phyloP scores from a whole-genome alignment of 1,140 invertebrate species.

The Aphidius ervi region DNA sequence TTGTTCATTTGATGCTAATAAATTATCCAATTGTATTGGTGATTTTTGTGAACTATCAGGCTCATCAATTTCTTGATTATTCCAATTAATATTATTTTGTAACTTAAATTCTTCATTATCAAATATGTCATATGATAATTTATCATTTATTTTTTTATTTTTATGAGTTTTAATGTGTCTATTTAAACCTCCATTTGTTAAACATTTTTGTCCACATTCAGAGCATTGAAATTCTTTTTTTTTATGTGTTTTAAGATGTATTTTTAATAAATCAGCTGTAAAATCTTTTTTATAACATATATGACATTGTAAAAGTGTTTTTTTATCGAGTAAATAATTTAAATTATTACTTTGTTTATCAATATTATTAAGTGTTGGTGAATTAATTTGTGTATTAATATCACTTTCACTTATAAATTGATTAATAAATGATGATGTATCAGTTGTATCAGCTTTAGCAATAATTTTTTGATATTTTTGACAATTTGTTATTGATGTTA shows the following conservation, averaged over 20 bases:
- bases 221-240: slow-evolving; percentile 46
- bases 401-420: neutral
- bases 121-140: slow-evolving; percentile 18
- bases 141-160: slow-evolving; percentile 26
- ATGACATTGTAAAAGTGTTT: slow-evolving; percentile 32
- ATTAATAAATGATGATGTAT: slow-evolving; percentile 25
- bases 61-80: slow-evolving; percentile 12
- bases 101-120: slow-evolving; percentile 29
- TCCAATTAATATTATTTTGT: slow-evolving; percentile 33
- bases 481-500: slow-evolving; percentile 24
- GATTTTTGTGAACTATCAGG: slow-evolving; percentile 29
- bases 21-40: slow-evolving; percentile 13
- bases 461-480: slow-evolving; percentile 35
- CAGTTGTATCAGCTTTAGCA: slow-evolving; percentile 30
- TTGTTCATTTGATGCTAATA: neutral
- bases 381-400: slow-evolving; percentile 15
- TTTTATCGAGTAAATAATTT: slow-evolving; percentile 4
- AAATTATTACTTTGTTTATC: neutral
- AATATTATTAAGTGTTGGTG: slow-evolving; percentile 16
- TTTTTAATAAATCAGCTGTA: slow-evolving; percentile 32
- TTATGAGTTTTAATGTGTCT: slow-evolving; percentile 50
- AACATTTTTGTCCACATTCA: slow-evolving; percentile 51
- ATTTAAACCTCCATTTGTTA: slow-evolving; percentile 46
- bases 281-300: slow-evolving; percentile 37
- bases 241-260: slow-evolving; percentile 57